Evolutionary conservation across 2,113 vertebrate genomes (phyloP), one percentile per base, ranked within the genome.

Genomic region (Colossoma macropomum): DNA sequence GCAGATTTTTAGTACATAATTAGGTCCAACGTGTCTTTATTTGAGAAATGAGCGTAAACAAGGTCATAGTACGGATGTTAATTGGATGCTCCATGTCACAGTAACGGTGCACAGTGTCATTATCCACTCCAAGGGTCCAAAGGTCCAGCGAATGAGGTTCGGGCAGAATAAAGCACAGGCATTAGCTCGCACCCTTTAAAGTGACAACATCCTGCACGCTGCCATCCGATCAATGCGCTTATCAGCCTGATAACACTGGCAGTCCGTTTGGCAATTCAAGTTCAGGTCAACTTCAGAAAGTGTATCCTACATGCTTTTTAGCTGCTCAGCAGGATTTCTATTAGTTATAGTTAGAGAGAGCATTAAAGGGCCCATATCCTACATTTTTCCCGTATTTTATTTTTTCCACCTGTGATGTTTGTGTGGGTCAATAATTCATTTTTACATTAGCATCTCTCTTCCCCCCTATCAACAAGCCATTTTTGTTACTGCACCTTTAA

Each of bases 61-160:
- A 23, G 48, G 23, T 69, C 74, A 70, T n/a, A 62, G 81, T 77
- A 19, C 34, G 68, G 23, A 16, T 32, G 54, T 60, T 63, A 38
- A 52, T 34, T 11, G 30, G 45, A 21, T 4, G 50, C 30, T 23
- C 41, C 0, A 52, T 19, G 23, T n/a, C 38, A 13, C 27, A 32
- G 52, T 62, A 48, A 68, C 15, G 6, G 0, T 11, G 16, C 13
- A 23, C 23, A 34, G 68, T n/a, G 15, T n/a, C 72, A 56, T 21
- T 10, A 8, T 41, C 28, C 38, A n/a, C 9, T 38, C 15, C 9
- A 4, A 4, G 28, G 27, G 81, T 77, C 50, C 38, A 77, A 83
- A 83, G 81, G 73, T 62, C 38, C 8, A 15, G 23, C 0, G n/a
- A 13, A 28, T 6, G 74, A 41, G 74, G 56, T 12, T 6, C 16